Conservation (phyloP, 2,797 vertebrate species). For the Gallinago nigripennis region DNA sequence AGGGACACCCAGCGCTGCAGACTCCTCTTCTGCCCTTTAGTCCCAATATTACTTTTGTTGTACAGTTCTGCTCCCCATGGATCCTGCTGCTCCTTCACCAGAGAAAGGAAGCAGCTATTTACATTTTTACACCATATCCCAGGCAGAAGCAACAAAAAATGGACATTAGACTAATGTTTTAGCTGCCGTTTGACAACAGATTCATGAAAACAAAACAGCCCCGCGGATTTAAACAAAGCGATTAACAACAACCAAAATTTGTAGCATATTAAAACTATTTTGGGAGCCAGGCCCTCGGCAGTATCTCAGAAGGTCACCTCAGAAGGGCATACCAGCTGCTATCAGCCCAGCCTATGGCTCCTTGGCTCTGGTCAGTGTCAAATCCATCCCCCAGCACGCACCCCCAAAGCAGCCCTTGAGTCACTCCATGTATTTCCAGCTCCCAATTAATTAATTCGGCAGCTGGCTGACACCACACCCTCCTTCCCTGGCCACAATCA, state of each 20-base stretch:
- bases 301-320: constrained; percentile 36
- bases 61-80: background rate
- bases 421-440: constrained; percentile 9
- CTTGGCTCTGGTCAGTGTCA: constrained; percentile 34
- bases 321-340: constrained; percentile 21
- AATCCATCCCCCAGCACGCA: background rate
- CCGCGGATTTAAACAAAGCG: constrained; percentile 35
- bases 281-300: background rate
- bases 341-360: background rate
- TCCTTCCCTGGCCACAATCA: background rate
- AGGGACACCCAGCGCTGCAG: fast-evolving
- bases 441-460: constrained; percentile 44
- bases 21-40: background rate
- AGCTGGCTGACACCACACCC: constrained; percentile 52
- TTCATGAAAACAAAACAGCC: background rate
- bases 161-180: background rate
- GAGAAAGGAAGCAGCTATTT: background rate
- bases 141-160: background rate
- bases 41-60: background rate
- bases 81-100: background rate
- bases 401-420: background rate
- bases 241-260: constrained; percentile 11
- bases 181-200: background rate
- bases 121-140: background rate
- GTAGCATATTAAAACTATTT: constrained; percentile 32